These are phyloP conservation scores for Drosophila willistoni DNA, from an alignment of 1,140 invertebrate genomes.

Conservation along the genomic window DNA sequence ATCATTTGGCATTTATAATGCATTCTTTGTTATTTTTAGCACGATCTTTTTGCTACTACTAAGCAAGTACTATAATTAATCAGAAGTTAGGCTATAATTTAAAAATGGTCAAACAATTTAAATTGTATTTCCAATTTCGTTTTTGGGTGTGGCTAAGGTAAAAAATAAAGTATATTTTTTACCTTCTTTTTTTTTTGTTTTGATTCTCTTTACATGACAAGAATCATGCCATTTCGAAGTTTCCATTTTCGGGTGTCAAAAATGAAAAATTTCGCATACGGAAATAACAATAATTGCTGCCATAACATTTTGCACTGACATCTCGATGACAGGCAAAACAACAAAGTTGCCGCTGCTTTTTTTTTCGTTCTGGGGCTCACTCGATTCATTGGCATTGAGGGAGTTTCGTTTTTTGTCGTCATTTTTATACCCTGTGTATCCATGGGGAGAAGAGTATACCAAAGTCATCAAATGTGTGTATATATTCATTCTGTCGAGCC, in stretches of 20 bases:
- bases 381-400: conserved; percentile 61
- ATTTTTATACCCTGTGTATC: conserved; percentile 7
- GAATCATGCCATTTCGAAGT: conserved; percentile 7
- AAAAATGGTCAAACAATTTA: conserved; percentile 12
- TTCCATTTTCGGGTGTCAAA: conserved; percentile 35
- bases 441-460: not conserved
- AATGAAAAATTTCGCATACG: conserved; percentile 69
- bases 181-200: not conserved
- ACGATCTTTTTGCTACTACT: conserved; percentile 56
- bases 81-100: conserved; percentile 24
- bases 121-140: conserved; percentile 8
- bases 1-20: conserved; percentile 52
- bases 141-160: conserved; percentile 14
- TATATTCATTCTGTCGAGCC: no score
- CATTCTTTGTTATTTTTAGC: conserved; percentile 77
- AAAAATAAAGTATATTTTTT: not conserved
- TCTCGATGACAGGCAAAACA: conserved; percentile 54
- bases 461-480: no score
- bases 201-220: not conserved
- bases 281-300: conserved; percentile 76
- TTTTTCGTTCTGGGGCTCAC: not conserved
- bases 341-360: conserved; percentile 43
- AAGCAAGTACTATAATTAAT: conserved; percentile 41
- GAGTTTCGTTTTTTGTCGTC: conserved; percentile 36
- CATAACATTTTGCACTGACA: conserved; percentile 66